Percentiles rank a stretch among this genome's conserved stretches.
Evolutionary conservation across 2,888 invertebrate genomes (phyloP).

Genomic region (Eupithecia subumbrata): DNA sequence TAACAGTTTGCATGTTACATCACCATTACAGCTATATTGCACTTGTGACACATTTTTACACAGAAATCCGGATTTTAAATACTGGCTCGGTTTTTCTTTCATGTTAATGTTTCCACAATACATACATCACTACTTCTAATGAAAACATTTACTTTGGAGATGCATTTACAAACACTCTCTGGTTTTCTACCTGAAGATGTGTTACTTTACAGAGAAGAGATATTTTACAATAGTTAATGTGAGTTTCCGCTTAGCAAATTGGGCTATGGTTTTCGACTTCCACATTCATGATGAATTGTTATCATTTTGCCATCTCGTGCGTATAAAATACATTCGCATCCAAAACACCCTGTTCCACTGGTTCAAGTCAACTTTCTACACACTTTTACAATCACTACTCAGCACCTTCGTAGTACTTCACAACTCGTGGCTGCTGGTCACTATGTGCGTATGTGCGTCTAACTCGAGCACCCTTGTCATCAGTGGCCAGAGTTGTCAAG

Average conservation of each 20-base stretch:
- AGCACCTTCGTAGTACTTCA: constrained; percentile 74
- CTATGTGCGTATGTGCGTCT: constrained; percentile 46
- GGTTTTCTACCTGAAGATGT: constrained; percentile 43
- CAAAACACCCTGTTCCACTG: constrained; percentile 60
- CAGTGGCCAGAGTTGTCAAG: constrained; percentile 67
- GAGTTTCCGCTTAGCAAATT: constrained; percentile 38
- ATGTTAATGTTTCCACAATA: constrained; percentile 63
- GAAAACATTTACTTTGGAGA: constrained; percentile 59
- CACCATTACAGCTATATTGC: constrained; percentile 78
- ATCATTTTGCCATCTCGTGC: constrained; percentile 43
- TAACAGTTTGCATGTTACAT: constrained; percentile 51
- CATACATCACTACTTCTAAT: constrained; percentile 57
- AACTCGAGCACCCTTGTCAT: constrained; percentile 25
- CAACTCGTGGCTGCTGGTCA: constrained; percentile 61
- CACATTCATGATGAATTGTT: background rate
- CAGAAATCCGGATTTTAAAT: constrained; percentile 80
- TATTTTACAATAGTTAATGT: constrained; percentile 49
- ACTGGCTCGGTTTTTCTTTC: constrained; percentile 81
- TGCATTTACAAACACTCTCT: constrained; percentile 47
- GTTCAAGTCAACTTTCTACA: constrained; percentile 65
- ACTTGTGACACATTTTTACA: constrained; percentile 72
- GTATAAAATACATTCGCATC: constrained; percentile 53
- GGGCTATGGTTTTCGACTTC: constrained; percentile 43
- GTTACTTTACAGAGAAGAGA: constrained; percentile 45
- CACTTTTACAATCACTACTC: constrained; percentile 67